Percentiles rank a stretch among this genome's conserved stretches.
Evolutionary conservation across 2,797 vertebrate species (phyloP).

Genomic region (Myiotriccus ornatus): DNA sequence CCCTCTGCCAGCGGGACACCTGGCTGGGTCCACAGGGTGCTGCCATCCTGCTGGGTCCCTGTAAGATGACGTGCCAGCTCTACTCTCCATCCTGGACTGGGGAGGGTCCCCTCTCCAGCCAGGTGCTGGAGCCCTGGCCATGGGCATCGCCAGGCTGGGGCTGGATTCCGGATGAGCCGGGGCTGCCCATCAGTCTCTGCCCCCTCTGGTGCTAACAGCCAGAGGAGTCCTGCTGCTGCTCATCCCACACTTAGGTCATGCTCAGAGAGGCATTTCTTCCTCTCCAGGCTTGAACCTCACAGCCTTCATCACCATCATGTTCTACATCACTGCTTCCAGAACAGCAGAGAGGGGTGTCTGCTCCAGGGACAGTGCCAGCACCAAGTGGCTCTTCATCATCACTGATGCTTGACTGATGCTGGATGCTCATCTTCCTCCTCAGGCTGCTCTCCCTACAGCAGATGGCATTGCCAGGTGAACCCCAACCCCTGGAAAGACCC

Average conservation of each 20-base stretch:
- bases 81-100: accelerated
- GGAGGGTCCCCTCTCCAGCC: background rate
- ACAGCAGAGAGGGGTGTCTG: background rate
- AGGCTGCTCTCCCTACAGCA: conserved; percentile 70
- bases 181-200: background rate
- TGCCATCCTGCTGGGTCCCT: background rate
- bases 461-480: conserved; percentile 70
- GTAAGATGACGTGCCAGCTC: background rate
- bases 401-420: conserved; percentile 75
- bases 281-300: conserved; percentile 68
- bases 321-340: conserved; percentile 49
- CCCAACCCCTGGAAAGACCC: background rate
- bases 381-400: conserved; percentile 70
- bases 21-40: accelerated
- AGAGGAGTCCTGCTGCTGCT: background rate
- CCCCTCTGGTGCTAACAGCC: background rate
- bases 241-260: accelerated
- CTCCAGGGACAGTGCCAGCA: conserved; percentile 62
- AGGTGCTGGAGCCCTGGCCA: background rate
- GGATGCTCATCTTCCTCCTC: conserved; percentile 73
- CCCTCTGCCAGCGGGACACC: accelerated
- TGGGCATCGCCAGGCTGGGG: background rate
- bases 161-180: accelerated
- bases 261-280: background rate
- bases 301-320: conserved; percentile 70